phyloP scores from a whole-genome alignment of 1,140 invertebrate genomes.

The Argopecten irradians region DNA sequence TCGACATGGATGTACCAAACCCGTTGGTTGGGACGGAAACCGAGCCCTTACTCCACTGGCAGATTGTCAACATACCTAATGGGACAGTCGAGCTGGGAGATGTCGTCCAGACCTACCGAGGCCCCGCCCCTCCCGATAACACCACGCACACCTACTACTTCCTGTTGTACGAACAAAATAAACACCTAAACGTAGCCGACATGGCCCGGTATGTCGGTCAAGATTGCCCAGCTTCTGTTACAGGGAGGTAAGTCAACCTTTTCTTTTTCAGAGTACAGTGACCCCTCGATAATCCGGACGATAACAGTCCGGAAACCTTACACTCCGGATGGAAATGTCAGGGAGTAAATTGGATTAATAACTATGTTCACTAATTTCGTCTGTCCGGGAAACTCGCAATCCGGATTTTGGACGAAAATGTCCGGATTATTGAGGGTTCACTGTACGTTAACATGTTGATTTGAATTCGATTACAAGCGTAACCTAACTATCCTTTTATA shows the following conservation, averaged over 20 bases:
- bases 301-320: too few species aligned
- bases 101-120: slow-evolving; percentile 50
- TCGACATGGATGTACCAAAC: slow-evolving; percentile 54
- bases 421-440: too few species aligned
- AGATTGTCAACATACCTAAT: slow-evolving; percentile 56
- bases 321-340: too few species aligned
- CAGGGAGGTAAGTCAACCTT: not conserved
- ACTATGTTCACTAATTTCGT: too few species aligned
- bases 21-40: slow-evolving; percentile 47
- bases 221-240: not conserved
- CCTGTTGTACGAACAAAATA: slow-evolving; percentile 55
- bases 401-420: too few species aligned
- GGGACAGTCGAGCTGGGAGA: slow-evolving; percentile 51
- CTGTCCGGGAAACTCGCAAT: too few species aligned
- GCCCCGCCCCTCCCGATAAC: slow-evolving; percentile 54
- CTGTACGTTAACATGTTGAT: too few species aligned
- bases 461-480: too few species aligned
- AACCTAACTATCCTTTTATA: too few species aligned
- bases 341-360: too few species aligned
- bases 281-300: too few species aligned
- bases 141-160: slow-evolving; percentile 58
- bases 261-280: slow-evolving; percentile 51
- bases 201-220: not conserved
- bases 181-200: not conserved
- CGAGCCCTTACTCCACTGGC: slow-evolving; percentile 57